Conservation (phyloP, 1,140 invertebrate species). For the Apocrypta bakeri region DNA sequence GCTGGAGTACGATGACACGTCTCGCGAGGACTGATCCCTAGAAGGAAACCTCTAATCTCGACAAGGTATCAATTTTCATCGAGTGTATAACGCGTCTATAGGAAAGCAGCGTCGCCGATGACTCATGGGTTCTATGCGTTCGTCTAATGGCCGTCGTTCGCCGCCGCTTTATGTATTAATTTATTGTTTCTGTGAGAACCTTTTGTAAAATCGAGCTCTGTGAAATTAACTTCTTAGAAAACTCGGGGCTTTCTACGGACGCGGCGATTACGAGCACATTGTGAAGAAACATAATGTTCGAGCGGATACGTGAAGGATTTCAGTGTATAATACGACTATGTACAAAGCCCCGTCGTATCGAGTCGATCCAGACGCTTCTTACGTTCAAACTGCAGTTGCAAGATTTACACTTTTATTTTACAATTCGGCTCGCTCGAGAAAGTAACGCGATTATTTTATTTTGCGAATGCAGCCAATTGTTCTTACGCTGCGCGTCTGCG, state of each 20-base stretch:
- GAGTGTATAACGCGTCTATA: background rate
- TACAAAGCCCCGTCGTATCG: too few relatives aligned
- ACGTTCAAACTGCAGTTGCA: background rate
- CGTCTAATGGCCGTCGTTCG: constrained; percentile 7
- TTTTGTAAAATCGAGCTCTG: constrained; percentile 39
- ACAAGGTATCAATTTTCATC: constrained; percentile 40
- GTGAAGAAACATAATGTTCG: background rate
- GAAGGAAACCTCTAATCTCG: constrained; percentile 28
- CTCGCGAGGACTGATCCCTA: constrained; percentile 13
- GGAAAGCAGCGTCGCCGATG: background rate
- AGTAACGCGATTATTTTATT: background rate
- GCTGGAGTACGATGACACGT: background rate
- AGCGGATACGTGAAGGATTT: background rate
- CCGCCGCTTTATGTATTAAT: constrained; percentile 28
- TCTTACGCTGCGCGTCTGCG: too few relatives aligned
- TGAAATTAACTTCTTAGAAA: constrained; percentile 37
- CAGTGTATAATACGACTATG: background rate
- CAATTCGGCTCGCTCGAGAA: background rate
- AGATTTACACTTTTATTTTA: constrained; percentile 1
- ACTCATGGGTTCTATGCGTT: constrained; percentile 28
- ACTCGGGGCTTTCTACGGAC: constrained; percentile 12
- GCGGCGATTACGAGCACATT: background rate
- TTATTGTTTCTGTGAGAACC: constrained; percentile 45
- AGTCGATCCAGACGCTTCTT: too few relatives aligned
- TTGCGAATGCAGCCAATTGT: too few relatives aligned